phyloP scores from a whole-genome alignment of 2,888 invertebrate genomes.

The Tetragnatha montana region DNA sequence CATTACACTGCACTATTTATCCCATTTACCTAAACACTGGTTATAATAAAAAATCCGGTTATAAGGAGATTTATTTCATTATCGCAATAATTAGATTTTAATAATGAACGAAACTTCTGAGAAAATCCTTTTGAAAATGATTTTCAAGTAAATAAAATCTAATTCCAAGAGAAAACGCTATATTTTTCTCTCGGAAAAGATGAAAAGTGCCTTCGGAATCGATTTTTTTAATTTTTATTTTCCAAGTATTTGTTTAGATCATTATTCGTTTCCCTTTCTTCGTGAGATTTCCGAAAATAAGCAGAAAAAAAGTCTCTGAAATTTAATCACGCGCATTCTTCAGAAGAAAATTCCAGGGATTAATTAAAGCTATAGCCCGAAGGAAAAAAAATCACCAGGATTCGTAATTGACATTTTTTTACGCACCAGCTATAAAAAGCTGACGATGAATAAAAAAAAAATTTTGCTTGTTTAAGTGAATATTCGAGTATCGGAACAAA shows the following conservation, averaged over 20 bases:
- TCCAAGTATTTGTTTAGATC: background rate
- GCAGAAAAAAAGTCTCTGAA: background rate
- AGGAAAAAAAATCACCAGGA: background rate
- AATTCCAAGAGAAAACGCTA: too few species aligned
- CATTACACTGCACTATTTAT: too few species aligned
- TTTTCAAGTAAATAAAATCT: too few species aligned
- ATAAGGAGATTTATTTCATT: too few species aligned
- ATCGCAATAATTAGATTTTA: too few species aligned
- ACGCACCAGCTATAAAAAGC: background rate
- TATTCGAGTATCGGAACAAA: background rate
- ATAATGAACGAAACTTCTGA: too few species aligned
- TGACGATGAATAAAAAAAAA: background rate
- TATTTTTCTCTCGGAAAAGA: background rate
- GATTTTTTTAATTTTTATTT: background rate
- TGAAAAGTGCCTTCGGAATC: background rate
- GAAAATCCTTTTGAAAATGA: too few species aligned
- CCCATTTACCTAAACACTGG: too few species aligned
- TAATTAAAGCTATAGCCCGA: constrained; percentile 20
- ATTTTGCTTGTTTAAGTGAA: background rate
- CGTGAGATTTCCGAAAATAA: background rate
- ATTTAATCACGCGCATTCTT: constrained; percentile 33
- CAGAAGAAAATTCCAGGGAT: background rate
- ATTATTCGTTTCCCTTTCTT: background rate
- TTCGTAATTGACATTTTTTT: background rate
- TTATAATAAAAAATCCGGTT: too few species aligned